phyloP scores from a whole-genome alignment of 2,113 vertebrate genomes.

The Oreotrochilus melanogaster region DNA sequence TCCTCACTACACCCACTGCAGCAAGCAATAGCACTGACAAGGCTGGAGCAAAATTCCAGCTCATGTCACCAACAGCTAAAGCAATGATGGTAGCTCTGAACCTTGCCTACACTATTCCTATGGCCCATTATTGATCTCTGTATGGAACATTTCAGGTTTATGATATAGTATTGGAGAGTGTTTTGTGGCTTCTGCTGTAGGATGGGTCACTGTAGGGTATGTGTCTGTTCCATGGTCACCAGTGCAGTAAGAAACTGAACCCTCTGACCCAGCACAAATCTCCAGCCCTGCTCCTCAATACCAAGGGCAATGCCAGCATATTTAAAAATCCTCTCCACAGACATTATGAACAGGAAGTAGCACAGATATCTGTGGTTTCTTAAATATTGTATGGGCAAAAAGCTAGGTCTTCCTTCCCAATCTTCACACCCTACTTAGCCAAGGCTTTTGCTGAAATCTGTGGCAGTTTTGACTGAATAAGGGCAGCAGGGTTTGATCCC shows the following conservation, averaged over 20 bases:
- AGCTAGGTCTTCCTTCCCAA: not conserved
- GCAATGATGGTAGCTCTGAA: not conserved
- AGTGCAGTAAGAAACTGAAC: not conserved
- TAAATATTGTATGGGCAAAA: not conserved
- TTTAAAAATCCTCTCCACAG: not conserved
- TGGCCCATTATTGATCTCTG: not conserved
- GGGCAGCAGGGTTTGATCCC: not conserved
- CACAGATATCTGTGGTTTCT: not conserved
- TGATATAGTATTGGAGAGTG: not conserved
- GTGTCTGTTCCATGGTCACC: not conserved
- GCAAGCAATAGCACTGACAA: not conserved
- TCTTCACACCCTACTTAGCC: not conserved
- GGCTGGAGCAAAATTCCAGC: not conserved
- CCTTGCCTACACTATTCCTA: not conserved
- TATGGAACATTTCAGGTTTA: not conserved
- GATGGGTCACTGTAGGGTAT: not conserved
- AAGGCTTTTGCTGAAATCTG: not conserved
- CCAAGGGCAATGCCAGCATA: not conserved
- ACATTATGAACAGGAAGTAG: not conserved
- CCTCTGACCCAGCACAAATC: not conserved
- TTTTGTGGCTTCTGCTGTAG: not conserved
- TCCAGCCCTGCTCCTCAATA: not conserved
- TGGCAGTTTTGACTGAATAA: constrained; percentile 42
- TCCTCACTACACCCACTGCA: not conserved
- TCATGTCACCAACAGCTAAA: accelerated